Evolutionary conservation across 2,797 vertebrate species (phyloP), one percentile per base, ranked within the genome.

Genomic region (Bradypus variegatus): DNA sequence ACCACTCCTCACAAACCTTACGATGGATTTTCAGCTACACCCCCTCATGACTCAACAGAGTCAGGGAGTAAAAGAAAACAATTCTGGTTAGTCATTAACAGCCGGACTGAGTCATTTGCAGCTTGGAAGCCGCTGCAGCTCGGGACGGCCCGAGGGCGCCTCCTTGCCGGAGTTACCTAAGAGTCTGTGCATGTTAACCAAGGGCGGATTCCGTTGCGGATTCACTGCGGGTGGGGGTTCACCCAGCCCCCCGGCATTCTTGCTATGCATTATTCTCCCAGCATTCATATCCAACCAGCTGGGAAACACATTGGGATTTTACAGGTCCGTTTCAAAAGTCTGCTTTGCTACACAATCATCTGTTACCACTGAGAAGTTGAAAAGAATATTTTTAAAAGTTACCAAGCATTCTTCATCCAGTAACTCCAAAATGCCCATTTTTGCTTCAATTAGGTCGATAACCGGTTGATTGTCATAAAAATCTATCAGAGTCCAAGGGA

Each of bases 391-490:
- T 65, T 62, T 2, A 31, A 60, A 80, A 79, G 45, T 98, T 97
- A 99, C 99, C 98, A 99, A 96, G 93, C 99, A 99, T 86, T 99
- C 99, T 97, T 99, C 99, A 97, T 99, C 99, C 67, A 99, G 98
- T 93, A 99, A 96, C 89, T 99, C 98, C 93, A 99, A 97, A 96
- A 99, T 98, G 70, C 99, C 99, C 99, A 99, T 98, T 96, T 99
- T 99, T 78, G 99, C 98, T 97, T 99, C 99, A 82, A 99, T 99
- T 90, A 99, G 97, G 96, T 99, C 98, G 96, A 99, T 99, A 95
- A 99, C 98, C 0, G 98, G 98, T 90, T 99, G 99, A 86, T 99
- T 99, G 97, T 99, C 99, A 95, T 99, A 99, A 96, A 99, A 99
- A 95, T 99, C 99, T 73, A 99, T 98, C 89, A 99, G 96, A 7